A percentile compares a stretch with the other conserved stretches of the same genome.
Evolutionary conservation across 2,113 vertebrate genomes (phyloP).

Genomic region (Ondatra zibethicus): DNA sequence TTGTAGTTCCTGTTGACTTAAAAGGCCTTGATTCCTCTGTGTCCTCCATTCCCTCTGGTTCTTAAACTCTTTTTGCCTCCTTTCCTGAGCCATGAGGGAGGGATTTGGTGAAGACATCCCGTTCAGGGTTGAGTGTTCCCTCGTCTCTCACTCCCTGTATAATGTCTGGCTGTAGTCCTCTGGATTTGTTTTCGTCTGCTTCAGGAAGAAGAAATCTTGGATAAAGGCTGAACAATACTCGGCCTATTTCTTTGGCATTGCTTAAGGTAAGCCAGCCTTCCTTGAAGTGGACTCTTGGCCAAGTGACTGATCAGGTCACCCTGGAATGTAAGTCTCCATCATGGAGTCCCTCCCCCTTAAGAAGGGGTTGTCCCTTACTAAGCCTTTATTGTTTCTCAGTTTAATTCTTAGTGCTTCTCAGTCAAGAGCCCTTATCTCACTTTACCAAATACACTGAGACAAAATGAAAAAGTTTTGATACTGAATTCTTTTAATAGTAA

Average conservation of each 20-base stretch:
- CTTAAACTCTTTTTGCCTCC: background rate
- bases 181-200: background rate
- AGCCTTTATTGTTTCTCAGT: slow-evolving; percentile 13
- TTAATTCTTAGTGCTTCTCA: background rate
- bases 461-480: slow-evolving; percentile 7
- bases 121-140: background rate
- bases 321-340: background rate
- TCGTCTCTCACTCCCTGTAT: background rate
- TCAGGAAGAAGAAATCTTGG: background rate
- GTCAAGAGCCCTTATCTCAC: background rate
- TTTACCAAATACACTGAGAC: background rate
- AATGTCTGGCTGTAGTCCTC: background rate
- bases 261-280: background rate
- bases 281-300: too few species aligned
- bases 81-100: background rate
- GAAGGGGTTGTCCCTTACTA: background rate
- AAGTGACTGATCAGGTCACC: background rate
- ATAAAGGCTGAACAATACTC: background rate
- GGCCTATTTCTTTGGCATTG: background rate
- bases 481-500: background rate
- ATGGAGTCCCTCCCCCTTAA: background rate
- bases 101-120: background rate
- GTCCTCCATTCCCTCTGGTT: background rate
- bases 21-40: background rate
- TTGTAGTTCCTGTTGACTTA: background rate